Evolutionary conservation across 1,140 invertebrate species (phyloP).

Genomic region (Grapholita molesta): DNA sequence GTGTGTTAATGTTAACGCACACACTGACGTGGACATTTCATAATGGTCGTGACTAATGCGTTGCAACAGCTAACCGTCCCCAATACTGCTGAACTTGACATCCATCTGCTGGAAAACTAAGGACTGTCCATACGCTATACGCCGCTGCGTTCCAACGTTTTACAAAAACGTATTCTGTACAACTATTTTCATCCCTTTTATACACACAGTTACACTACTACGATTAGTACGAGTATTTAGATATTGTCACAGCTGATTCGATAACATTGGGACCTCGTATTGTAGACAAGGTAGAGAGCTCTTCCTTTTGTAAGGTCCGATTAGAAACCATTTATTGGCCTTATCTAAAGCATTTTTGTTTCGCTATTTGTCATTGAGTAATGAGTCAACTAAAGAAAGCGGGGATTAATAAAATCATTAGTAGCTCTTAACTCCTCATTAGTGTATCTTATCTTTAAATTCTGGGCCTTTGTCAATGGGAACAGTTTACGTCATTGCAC

Average conservation of each 20-base stretch:
- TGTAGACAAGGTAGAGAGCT: too few relatives aligned
- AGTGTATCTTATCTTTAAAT: neutral
- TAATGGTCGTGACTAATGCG: constrained; percentile 38
- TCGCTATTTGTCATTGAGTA: neutral
- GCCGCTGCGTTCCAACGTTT: neutral
- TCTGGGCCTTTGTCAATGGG: neutral
- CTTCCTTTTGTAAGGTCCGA: too few relatives aligned
- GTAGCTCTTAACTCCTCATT: neutral
- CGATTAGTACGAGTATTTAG: too few relatives aligned
- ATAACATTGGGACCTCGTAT: too few relatives aligned
- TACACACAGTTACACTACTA: too few relatives aligned
- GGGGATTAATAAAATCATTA: neutral
- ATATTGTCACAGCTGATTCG: too few relatives aligned
- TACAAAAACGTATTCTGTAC: too few relatives aligned
- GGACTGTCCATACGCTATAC: neutral
- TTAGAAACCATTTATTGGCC: too few relatives aligned
- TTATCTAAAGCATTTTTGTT: neutral
- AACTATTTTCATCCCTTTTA: too few relatives aligned
- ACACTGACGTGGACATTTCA: constrained; percentile 32
- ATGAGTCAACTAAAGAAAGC: neutral
- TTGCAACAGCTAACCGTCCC: constrained; percentile 33
- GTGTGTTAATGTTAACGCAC: constrained; percentile 16
- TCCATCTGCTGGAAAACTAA: constrained; percentile 26
- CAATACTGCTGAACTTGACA: constrained; percentile 51
- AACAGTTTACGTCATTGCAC: neutral